Evolutionary conservation across 1,140 invertebrate genomes (phyloP).

Genomic region (Cyrtorhinus lividipennis): DNA sequence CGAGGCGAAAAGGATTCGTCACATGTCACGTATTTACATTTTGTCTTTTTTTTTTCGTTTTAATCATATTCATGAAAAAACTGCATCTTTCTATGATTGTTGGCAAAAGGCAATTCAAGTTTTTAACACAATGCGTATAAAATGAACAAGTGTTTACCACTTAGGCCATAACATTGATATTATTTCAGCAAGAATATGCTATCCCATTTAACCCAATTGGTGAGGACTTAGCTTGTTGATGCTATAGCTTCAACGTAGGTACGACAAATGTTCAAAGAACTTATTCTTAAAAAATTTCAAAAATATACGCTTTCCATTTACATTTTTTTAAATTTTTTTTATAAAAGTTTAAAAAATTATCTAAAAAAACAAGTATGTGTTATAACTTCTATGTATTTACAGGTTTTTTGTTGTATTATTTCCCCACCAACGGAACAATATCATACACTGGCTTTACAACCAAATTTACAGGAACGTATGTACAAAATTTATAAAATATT

Average conservation of each 20-base stretch:
- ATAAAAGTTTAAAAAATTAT: conserved; percentile 7
- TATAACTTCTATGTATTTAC: not conserved
- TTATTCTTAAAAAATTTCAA: conserved; percentile 1
- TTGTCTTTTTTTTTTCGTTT: not conserved
- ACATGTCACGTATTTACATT: not conserved
- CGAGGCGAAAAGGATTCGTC: not conserved
- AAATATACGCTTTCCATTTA: conserved; percentile 1
- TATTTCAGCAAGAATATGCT: not conserved
- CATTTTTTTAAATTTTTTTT: not conserved
- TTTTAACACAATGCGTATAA: conserved; percentile 1
- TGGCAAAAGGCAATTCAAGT: conserved; percentile 2
- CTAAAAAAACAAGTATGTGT: not conserved
- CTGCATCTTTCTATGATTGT: conserved; percentile 8
- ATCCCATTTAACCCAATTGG: not conserved
- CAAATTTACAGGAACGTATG: conserved; percentile 4
- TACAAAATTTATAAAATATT: conserved; percentile 6
- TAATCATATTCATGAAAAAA: not conserved
- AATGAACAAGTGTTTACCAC: conserved; percentile 14
- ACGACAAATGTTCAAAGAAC: not conserved
- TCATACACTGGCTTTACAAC: not conserved
- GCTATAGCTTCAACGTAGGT: not conserved
- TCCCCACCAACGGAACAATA: conserved; percentile 1
- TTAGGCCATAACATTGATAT: conserved; percentile 15
- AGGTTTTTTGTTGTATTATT: not conserved
- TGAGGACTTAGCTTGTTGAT: not conserved